Evolutionary conservation across 2,888 invertebrate species (phyloP), one percentile per base, ranked within the genome.

Genomic region (Drosophila bunnanda): DNA sequence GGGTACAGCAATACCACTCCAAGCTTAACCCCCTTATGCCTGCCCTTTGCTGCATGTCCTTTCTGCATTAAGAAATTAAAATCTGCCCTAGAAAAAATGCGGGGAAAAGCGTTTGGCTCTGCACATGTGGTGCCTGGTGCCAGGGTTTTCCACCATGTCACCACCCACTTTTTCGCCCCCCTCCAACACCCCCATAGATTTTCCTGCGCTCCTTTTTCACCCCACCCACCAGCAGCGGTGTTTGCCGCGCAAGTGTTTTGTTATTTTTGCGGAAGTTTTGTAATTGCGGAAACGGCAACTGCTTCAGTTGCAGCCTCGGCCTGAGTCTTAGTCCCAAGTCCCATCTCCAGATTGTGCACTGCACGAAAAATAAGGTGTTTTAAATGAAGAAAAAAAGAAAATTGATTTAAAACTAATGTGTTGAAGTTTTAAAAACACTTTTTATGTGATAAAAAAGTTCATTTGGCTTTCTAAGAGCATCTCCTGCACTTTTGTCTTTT

Each of bases 61-160:
- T 86, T 88, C 75, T 86, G 77, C 83, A 83, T 83, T 88, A 83
- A 88, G 83, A 88, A 83, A 83, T 83, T 83, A 83, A 83, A 88
- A 83, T 88, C 71, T 81, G 84, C 74, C 79, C 76, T 72, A 74
- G 69, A 83, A 88, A 83, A 83, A 88, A 83, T 86, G 76, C 79
- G 53, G 59, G 46, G 32, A 66, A 39, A 36, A 69, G 43, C 43
- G 62, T 38, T 61, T 62, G 43, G 44, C n/a, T 22, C 25, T 28
- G 46, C 46, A 83, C 87, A 88, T 83, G 89, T 83, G 89, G 60
- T 67, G 67, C 83, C 30, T 13, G 22, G 20, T 34, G 25, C 52
- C 25, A 32, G 28, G 22, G 9, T 36, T 32, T n/a, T 34, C 25
- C 59, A n/a, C 58, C 25, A 22, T 20, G 12, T 9, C 28, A 10